These are phyloP conservation scores for Mobula birostris DNA, from an alignment of 2,113 vertebrate species.

Conservation along the genomic window DNA sequence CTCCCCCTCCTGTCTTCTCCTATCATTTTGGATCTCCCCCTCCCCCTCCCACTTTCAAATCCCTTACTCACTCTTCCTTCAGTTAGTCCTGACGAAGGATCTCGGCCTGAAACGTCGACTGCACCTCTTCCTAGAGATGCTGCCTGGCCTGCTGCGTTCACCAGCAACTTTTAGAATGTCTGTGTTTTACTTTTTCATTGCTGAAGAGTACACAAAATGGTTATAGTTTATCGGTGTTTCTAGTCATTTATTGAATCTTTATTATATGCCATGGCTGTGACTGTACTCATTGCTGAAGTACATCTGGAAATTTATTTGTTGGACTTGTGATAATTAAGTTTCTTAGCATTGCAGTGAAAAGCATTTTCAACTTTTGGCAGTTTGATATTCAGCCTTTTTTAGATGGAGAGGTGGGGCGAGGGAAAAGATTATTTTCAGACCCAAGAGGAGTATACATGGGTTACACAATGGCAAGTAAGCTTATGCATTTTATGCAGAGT, in stretches of 20 bases:
- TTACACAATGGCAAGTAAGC: background rate
- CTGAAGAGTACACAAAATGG: background rate
- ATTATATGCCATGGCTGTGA: background rate
- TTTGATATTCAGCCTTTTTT: background rate
- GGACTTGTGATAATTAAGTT: constrained; percentile 5
- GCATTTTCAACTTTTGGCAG: background rate
- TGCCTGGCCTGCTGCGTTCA: no score
- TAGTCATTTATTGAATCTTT: background rate
- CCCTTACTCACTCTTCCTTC: no score
- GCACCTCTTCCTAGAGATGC: no score
- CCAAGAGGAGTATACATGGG: no score
- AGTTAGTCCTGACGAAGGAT: no score
- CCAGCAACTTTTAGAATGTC: no score
- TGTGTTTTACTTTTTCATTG: background rate
- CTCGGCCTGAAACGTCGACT: no score
- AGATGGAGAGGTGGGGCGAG: background rate
- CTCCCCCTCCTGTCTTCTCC: no score
- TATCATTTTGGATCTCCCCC: no score
- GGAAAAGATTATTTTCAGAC: background rate
- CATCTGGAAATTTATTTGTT: background rate
- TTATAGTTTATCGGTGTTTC: background rate
- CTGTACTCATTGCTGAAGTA: background rate
- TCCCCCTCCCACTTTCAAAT: no score
- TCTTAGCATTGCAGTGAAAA: background rate
- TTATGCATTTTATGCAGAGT: background rate